Percentiles rank a stretch among this genome's conserved stretches.
These are phyloP conservation scores for Teleogryllus occipitalis DNA, from an alignment of 1,140 invertebrate genomes.

Conservation along the genomic window DNA sequence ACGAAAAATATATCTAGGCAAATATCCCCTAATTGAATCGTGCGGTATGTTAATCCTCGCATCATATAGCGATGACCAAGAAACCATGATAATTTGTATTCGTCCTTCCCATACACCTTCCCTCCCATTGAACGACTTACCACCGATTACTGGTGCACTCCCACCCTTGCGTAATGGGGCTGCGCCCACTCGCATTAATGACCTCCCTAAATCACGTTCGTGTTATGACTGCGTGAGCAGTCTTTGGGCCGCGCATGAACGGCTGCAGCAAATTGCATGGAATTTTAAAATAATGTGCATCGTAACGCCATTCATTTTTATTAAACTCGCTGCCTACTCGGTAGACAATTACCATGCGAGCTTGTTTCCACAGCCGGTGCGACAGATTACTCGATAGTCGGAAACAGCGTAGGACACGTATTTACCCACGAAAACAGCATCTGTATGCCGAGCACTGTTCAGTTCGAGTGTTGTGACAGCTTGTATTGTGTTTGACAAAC, in stretches of 20 bases:
- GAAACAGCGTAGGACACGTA: background rate
- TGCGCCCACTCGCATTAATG: background rate
- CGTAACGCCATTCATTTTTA: background rate
- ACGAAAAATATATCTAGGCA: no score
- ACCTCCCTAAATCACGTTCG: background rate
- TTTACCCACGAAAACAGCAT: background rate
- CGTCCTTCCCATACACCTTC: no score
- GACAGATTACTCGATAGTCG: background rate
- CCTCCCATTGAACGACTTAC: no score
- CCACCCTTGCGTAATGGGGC: background rate
- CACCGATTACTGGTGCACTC: no score
- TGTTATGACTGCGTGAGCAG: background rate
- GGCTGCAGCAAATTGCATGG: background rate
- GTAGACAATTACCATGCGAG: background rate
- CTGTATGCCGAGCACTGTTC: no score
- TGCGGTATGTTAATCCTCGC: no score
- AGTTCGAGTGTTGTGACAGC: no score
- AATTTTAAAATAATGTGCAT: constrained; percentile 1
- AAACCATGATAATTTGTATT: no score
- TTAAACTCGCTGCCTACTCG: background rate
- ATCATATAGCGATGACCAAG: no score
- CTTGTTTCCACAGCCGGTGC: background rate
- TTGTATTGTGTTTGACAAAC: no score
- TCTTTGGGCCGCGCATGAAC: background rate
- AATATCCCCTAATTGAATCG: no score